Evolutionary conservation across 2,888 invertebrate species (phyloP).

Genomic region (Cryptophagus acutangulus): DNA sequence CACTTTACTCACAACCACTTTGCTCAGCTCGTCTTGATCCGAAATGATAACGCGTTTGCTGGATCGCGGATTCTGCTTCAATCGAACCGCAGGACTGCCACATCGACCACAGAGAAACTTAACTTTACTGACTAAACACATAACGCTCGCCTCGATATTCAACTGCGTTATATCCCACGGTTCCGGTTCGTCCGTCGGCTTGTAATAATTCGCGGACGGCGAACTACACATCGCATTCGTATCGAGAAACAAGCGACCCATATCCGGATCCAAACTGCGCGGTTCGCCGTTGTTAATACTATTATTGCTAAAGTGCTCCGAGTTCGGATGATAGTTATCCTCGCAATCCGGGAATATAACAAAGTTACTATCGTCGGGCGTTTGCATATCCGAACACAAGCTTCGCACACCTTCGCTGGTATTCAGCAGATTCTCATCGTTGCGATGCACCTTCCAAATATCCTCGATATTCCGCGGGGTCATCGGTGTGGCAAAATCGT

Average conservation of each 20-base stretch:
- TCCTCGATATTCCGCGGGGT: slow-evolving; percentile 59
- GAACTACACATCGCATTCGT: slow-evolving; percentile 53
- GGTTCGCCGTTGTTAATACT: neutral
- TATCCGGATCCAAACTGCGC: slow-evolving; percentile 35
- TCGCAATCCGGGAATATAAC: slow-evolving; percentile 56
- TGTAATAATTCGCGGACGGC: slow-evolving; percentile 72
- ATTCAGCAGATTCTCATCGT: slow-evolving; percentile 37
- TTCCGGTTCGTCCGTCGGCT: slow-evolving; percentile 75
- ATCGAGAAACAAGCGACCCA: slow-evolving; percentile 48
- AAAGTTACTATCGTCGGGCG: slow-evolving; percentile 51
- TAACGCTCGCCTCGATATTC: slow-evolving; percentile 82
- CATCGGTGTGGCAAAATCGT: slow-evolving; percentile 65
- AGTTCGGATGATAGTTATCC: slow-evolving; percentile 32
- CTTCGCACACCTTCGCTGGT: slow-evolving; percentile 43
- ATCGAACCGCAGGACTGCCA: slow-evolving; percentile 65
- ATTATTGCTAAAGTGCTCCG: too few species aligned
- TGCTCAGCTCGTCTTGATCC: slow-evolving; percentile 30
- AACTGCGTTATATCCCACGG: slow-evolving; percentile 81
- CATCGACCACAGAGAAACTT: slow-evolving; percentile 73
- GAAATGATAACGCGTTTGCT: slow-evolving; percentile 31
- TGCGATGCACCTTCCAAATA: slow-evolving; percentile 54
- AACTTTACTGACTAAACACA: slow-evolving; percentile 79
- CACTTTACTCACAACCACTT: slow-evolving; percentile 48
- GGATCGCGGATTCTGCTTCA: slow-evolving; percentile 50
- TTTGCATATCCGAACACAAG: slow-evolving; percentile 40